phyloP scores from a whole-genome alignment of 2,113 vertebrate genomes.

The Festucalex cinctus region DNA sequence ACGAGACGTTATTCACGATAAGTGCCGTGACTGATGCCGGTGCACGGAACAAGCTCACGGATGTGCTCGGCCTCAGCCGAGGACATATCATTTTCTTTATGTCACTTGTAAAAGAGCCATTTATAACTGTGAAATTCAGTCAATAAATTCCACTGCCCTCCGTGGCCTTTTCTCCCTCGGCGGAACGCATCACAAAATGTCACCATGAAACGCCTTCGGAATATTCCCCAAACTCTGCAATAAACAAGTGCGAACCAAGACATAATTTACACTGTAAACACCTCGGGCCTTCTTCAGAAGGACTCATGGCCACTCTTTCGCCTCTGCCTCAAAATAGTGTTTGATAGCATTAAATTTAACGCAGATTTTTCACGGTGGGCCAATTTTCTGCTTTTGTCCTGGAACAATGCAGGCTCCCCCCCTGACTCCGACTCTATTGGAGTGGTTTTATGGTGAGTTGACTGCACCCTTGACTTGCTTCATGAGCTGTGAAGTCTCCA shows the following conservation, averaged over 20 bases:
- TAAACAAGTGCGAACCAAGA: constrained; percentile 38
- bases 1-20: constrained; percentile 31
- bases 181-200: constrained; percentile 62
- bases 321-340: constrained; percentile 28
- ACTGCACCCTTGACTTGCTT: constrained; percentile 53
- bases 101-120: constrained; percentile 69
- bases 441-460: constrained; percentile 38
- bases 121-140: constrained; percentile 71
- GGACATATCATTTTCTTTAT: constrained; percentile 66
- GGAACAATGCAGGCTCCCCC: constrained; percentile 20
- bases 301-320: neutral
- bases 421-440: constrained; percentile 29
- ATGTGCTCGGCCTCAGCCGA: constrained; percentile 34
- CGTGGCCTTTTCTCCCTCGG: constrained; percentile 47
- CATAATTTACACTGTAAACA: constrained; percentile 52
- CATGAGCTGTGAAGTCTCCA: constrained; percentile 56
- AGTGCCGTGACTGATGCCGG: constrained; percentile 25
- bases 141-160: constrained; percentile 70
- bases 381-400: constrained; percentile 11
- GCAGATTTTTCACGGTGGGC: constrained; percentile 37
- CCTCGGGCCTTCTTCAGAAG: constrained; percentile 27
- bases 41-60: constrained; percentile 42
- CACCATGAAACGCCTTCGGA: constrained; percentile 49
- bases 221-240: constrained; percentile 50
- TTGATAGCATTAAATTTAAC: constrained; percentile 46